A percentile compares a stretch with the other conserved stretches of the same genome.
Conservation (phyloP, 2,113 vertebrate genomes). For the Macroglossus sobrinus region DNA sequence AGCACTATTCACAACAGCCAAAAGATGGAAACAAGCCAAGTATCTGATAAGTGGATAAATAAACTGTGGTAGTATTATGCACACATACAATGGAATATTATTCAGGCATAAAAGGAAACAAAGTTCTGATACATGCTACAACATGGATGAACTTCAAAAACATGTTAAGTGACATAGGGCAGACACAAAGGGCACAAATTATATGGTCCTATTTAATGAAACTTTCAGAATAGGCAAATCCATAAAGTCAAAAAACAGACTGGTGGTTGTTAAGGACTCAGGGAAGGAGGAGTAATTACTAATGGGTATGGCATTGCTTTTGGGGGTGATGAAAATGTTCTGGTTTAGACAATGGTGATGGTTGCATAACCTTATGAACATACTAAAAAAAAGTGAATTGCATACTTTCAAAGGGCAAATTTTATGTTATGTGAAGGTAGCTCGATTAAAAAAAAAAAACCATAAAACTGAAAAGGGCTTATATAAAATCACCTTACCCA, state of each 20-base stretch:
- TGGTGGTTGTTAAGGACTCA: not conserved
- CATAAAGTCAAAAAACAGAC: not conserved
- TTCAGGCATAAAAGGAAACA: not conserved
- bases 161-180: not conserved
- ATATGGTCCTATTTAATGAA: not conserved
- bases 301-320: not conserved
- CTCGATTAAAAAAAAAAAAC: not conserved
- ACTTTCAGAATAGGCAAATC: not conserved
- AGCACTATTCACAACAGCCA: not conserved
- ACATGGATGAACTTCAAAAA: not conserved
- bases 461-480: not conserved
- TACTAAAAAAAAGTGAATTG: not conserved
- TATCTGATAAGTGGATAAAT: not conserved
- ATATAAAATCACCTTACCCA: not conserved
- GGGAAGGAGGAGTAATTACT: not conserved
- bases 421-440: not conserved
- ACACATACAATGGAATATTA: not conserved
- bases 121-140: not conserved
- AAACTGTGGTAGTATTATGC: not conserved
- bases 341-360: not conserved
- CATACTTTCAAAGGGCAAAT: not conserved
- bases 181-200: not conserved
- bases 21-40: not conserved
- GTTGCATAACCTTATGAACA: not conserved
- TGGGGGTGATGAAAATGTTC: not conserved